Base-by-base conservation (phyloP, 2,888 invertebrate genomes). In the Portevinia maculata region DNA sequence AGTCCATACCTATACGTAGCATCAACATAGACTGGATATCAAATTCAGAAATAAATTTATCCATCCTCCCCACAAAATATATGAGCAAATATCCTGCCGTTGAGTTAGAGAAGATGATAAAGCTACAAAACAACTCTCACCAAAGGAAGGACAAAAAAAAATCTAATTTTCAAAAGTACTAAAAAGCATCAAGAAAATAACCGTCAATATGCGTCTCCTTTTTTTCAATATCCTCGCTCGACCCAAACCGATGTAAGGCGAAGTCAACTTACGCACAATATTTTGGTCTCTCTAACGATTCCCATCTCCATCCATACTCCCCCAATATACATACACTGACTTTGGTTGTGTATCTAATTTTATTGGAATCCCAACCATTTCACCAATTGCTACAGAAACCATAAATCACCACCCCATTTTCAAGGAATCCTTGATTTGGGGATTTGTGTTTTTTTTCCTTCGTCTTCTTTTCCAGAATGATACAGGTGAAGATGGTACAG, bases 391-490 rank as follows among this genome's bases (percentile, higher is more conserved):
- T 83, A 71, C 83, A 71, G 41, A 78, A 67, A 83, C 83, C 71
- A 83, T 83, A 83, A 83, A 83, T 83, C 83, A 83, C 83, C 83
- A 83, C 83, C 83, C 83, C 78, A 83, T 83, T 83, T 78, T 46
- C 32, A 32, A 67, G 44, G 78, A 78, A 78, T 78, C 78, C 78
- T 78, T 83, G 78, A 83, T 78, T 78, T 73, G 44, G 24, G 67
- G 37, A 55, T 55, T 65, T 55, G 15, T 15, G 11, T 69, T 64
- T 57, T 52, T 69, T 32, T 24, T 50, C 34, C 34, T 21, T 52
- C n/a, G 37, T 17, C 11, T 21, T 32, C 13, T 7, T 11, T 8
- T 9, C 8, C 32, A 28, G 41, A 13, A 79, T 76, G 50, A 74
- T 39, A 79, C 81, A 83, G 81, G 81, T 76, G 76, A 24, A 24